Evolutionary conservation across 2,888 invertebrate species (phyloP), one percentile per base, ranked within the genome.

Genomic region (Eupithecia exiguata): DNA sequence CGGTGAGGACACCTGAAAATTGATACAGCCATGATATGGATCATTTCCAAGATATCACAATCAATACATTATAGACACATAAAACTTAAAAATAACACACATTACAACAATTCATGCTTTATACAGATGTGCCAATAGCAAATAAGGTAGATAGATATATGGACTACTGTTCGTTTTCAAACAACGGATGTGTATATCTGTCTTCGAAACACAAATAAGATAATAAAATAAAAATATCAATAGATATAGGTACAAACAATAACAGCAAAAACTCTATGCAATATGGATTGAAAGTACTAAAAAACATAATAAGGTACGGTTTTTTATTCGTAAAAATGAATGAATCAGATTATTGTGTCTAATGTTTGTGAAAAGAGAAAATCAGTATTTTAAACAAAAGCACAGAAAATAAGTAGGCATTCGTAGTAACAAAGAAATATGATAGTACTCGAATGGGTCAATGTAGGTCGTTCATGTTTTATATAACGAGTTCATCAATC

Each of bases 1-100:
- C 98, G 86, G 97, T 97, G 93, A 98, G 96, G 88, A 97, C 97
- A 94, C 97, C 98, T 98, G 96, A 87, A 97, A 94, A 88, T 69
- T 76, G 73, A 78, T 72, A 80, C 76, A 78, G 77, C 75, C 74
- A 78, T 77, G 76, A 76, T 83, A 81, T 77, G 74, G 79, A 76
- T 78, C 58, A 76, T 71, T 72, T 74, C 68, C 63, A 68, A 75
- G 72, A 67, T 67, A 75, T 63, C 65, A 77, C 72, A 95, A 88
- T 63, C 10, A 38, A 65, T 65, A 65, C 58, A 65, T 12, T 36
- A 36, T 76, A 66, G 14, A 40, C 12, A 36, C 36, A 21, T 65
- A 65, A 12, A 6, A 68, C 71, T 77, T 77, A 77, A 21, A 62
- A 74, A 58, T 79, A 72, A 71, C 77, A 82, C 83, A 85, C 80